Evolutionary conservation across 2,888 invertebrate genomes (phyloP), one percentile per base, ranked within the genome.

Genomic region (Craniophora ligustri): DNA sequence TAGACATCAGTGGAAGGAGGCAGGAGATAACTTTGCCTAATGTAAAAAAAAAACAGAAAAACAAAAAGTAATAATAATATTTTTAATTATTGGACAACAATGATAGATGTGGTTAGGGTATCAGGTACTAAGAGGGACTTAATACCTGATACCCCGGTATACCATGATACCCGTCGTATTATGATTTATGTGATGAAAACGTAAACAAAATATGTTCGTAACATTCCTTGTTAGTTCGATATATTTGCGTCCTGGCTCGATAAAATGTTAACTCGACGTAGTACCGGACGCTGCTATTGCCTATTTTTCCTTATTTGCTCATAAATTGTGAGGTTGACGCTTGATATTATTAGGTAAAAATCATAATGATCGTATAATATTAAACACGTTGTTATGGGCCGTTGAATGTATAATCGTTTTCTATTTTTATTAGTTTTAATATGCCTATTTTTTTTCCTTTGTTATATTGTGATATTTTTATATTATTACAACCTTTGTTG

Each of bases 301-400:
- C 4, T 15, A 50, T 54, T 67, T 60, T 54, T 62, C 72, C 67
- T 71, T 48, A 36, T 67, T 56, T 47, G 34, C 13, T 35, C 21
- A 38, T 53, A 19, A 49, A 65, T 30, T 28, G 14, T 41, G 30
- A 26, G 32, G 15, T 40, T 15, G 14, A 5, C 7, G 6, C 5
- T n/a, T 42, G 28, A 23, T 48, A 66, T 51, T 48, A 54, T 51
- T 48, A 50, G 60, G 47, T 55, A 51, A 66, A 61, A 66, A 51
- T 23, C 5, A 42, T 21, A 10, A 30, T n/a, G 3, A 26, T 3
- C 15, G 16, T 54, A 47, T 68, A 55, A 38, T 48, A 62, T 41
- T 41, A 68, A 47, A 19, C n/a, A 28, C 11, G n/a, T 18, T 34
- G 15, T 5, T 23, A 13, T 11, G 7, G 8, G 1, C 7, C 2